phyloP scores from a whole-genome alignment of 2,113 vertebrate genomes.

The Scophthalmus maximus region DNA sequence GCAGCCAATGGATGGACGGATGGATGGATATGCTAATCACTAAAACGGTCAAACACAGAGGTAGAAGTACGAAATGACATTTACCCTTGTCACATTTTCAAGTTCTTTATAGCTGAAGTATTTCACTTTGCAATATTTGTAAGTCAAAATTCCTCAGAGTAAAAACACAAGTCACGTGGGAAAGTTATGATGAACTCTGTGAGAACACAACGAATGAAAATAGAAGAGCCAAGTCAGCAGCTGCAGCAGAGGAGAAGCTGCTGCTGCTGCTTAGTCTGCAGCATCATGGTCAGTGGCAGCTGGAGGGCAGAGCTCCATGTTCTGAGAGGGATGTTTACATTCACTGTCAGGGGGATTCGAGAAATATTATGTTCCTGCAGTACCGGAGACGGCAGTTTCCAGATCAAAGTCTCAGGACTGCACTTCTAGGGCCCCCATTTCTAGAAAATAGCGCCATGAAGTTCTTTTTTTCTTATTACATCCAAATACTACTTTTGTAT shows the following conservation, averaged over 20 bases:
- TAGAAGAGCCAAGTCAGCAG: background rate
- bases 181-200: background rate
- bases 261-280: background rate
- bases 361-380: background rate
- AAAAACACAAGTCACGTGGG: background rate
- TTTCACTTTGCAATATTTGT: background rate
- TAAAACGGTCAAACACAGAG: no score
- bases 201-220: background rate
- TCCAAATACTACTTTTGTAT: background rate
- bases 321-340: background rate
- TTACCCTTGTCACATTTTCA: no score
- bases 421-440: background rate
- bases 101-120: no score
- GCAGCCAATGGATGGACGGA: no score
- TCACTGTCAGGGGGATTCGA: background rate
- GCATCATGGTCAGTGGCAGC: conserved; percentile 2
- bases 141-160: background rate
- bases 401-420: background rate
- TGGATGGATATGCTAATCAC: no score
- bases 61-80: no score
- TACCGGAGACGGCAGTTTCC: background rate
- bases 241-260: background rate
- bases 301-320: background rate
- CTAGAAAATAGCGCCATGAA: no score
- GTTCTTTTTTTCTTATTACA: background rate